Conservation (phyloP, 2,113 vertebrate species). For the Platanista minor region DNA sequence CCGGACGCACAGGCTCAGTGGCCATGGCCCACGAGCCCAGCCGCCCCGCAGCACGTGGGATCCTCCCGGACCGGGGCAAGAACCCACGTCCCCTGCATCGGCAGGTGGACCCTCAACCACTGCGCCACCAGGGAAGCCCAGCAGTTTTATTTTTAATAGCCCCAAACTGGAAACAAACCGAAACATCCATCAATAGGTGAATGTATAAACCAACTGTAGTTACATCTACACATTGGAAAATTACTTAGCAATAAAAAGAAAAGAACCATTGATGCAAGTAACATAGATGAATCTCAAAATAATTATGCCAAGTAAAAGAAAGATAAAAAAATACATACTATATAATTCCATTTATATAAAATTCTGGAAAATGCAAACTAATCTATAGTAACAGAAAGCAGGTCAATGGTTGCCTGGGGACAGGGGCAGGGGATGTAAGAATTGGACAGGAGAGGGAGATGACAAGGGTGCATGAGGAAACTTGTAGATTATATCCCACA, state of each 20-base stretch:
- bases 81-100: no score
- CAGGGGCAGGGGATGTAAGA: background rate
- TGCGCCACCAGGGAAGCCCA: background rate
- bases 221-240: background rate
- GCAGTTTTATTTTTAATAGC: background rate
- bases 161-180: background rate
- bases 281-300: background rate
- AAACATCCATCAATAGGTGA: background rate
- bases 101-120: no score
- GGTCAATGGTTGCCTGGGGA: background rate
- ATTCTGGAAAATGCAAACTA: slow-evolving; percentile 21
- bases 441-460: background rate
- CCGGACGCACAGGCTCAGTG: no score
- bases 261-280: background rate
- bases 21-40: no score
- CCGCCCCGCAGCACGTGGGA: no score
- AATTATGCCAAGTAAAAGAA: background rate
- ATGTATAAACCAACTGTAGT: background rate
- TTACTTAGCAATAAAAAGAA: background rate
- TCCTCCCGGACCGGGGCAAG: no score
- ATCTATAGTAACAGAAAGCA: background rate
- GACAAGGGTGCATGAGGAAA: background rate
- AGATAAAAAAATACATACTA: background rate
- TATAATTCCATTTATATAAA: background rate
- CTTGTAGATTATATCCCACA: background rate